Conservation (phyloP, 2,113 vertebrate species). For the Dermatemys mawii region DNA sequence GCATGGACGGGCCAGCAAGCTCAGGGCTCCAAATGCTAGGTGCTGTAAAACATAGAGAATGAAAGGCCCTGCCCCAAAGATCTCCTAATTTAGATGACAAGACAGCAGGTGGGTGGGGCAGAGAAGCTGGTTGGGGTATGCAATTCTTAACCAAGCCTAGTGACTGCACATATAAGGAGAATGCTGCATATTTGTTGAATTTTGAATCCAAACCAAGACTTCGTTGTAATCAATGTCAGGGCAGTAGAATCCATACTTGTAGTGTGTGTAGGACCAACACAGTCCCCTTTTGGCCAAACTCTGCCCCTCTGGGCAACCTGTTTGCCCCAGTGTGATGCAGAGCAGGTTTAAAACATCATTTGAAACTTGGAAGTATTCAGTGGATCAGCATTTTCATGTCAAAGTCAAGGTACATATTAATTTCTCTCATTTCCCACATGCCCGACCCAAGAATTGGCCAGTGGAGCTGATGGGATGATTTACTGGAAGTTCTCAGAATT, state of each 20-base stretch:
- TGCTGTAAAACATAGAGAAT: neutral
- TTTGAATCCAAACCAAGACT: neutral
- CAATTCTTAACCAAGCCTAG: neutral
- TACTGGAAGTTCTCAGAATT: neutral
- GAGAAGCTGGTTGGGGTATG: too few species aligned
- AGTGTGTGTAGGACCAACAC: fast-evolving
- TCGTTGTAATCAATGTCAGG: neutral
- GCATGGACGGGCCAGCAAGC: neutral
- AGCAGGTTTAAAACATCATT: neutral
- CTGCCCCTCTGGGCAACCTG: fast-evolving
- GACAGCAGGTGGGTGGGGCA: neutral
- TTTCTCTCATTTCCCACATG: neutral
- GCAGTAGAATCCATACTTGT: neutral
- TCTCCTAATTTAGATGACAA: neutral
- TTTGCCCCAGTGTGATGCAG: neutral
- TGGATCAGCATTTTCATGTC: neutral
- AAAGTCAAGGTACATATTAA: neutral
- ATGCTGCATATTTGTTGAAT: fast-evolving
- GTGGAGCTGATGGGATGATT: neutral
- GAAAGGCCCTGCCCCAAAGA: neutral
- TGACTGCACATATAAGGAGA: fast-evolving
- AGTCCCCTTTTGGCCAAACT: neutral
- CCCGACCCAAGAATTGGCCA: neutral
- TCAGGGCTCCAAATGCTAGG: fast-evolving
- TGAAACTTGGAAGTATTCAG: neutral